A percentile compares a stretch with the other conserved stretches of the same genome.
Evolutionary conservation across 2,797 vertebrate species (phyloP).

Genomic region (Rhinophrynus dorsalis): DNA sequence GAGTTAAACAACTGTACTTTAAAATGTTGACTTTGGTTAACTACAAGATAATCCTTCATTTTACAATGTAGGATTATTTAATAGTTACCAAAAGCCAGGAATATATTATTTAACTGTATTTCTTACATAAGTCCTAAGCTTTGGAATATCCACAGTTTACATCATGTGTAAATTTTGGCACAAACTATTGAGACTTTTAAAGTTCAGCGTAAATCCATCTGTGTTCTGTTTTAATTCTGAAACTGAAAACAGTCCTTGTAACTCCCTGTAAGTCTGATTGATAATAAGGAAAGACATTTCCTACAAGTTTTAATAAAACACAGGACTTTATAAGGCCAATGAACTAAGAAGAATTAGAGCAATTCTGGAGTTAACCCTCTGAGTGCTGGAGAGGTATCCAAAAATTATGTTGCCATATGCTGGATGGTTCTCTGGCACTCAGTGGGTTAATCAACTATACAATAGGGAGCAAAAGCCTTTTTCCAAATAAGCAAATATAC

Average conservation of each 20-base stretch:
- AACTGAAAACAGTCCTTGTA: not conserved
- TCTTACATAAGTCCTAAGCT: slow-evolving; percentile 37
- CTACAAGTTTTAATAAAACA: slow-evolving; percentile 23
- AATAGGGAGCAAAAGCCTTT: too few relatives aligned
- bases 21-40: slow-evolving; percentile 45
- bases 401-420: too few relatives aligned
- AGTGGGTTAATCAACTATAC: too few relatives aligned
- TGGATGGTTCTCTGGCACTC: too few relatives aligned
- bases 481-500: too few relatives aligned
- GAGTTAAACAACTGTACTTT: too few relatives aligned
- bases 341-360: too few relatives aligned
- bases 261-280: not conserved
- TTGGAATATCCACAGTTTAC: slow-evolving; percentile 22
- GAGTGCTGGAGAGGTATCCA: too few relatives aligned
- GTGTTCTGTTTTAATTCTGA: slow-evolving; percentile 32
- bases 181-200: slow-evolving; percentile 17
- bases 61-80: slow-evolving; percentile 40
- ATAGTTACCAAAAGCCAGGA: slow-evolving; percentile 38
- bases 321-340: not conserved
- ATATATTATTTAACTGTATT: slow-evolving; percentile 45
- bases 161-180: slow-evolving; percentile 47
- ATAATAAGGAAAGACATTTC: slow-evolving; percentile 13
- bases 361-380: too few relatives aligned
- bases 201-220: slow-evolving; percentile 26
- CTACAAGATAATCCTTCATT: slow-evolving; percentile 43